These are phyloP conservation scores for Epizoanthus stellaris DNA, from an alignment of 92 coral and sea anemone species.

Conservation along the genomic window DNA sequence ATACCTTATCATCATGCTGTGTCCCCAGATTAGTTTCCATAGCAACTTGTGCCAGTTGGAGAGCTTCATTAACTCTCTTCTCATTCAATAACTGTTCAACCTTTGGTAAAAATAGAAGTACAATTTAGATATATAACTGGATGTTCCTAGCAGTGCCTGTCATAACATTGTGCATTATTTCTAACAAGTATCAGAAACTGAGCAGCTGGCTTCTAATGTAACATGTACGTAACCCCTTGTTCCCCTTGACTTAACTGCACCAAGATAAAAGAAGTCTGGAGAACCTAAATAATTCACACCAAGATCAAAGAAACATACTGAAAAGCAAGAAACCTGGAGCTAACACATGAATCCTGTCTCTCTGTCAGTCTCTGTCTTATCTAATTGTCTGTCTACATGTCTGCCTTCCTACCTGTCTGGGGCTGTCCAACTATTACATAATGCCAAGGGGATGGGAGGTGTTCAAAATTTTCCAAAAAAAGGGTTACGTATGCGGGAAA, in stretches of 20 bases:
- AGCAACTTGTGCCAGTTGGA: constrained; percentile 96
- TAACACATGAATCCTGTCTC: not conserved
- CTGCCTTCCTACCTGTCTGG: too few species aligned
- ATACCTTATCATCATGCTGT: constrained; percentile 80
- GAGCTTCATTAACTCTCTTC: constrained; percentile 90
- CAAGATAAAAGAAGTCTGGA: not conserved
- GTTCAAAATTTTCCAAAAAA: too few species aligned
- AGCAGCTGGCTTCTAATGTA: not conserved
- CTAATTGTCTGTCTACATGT: too few species aligned
- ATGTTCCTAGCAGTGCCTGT: not conserved
- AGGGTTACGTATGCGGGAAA: too few species aligned
- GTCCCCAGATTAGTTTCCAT: constrained; percentile 84
- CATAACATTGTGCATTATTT: not conserved
- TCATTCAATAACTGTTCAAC: constrained; percentile 85
- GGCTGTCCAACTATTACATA: too few species aligned
- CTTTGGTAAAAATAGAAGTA: constrained; percentile 46
- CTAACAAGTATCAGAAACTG: not conserved
- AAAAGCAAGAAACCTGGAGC: not conserved
- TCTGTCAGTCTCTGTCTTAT: not conserved
- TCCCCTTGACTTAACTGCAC: not conserved
- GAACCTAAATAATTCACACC: not conserved
- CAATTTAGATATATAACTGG: not conserved
- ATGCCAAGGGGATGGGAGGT: too few species aligned
- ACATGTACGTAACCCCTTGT: not conserved
- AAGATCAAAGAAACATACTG: not conserved